Conservation (phyloP, 2,113 vertebrate species). For the Puma concolor region DNA sequence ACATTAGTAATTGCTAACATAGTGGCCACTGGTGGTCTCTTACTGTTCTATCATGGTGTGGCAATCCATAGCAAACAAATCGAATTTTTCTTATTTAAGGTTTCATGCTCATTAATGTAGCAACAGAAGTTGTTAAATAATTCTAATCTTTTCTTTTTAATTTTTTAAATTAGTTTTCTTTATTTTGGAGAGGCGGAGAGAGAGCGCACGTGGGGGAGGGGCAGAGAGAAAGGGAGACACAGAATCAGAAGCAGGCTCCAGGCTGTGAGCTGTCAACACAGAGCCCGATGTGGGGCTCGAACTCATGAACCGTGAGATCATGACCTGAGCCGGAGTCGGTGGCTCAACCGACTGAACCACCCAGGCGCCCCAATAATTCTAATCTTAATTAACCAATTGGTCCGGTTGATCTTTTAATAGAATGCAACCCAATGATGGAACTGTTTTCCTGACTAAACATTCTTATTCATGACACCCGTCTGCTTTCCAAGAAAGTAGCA, state of each 20-base stretch:
- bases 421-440: not conserved
- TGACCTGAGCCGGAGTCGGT: too few species aligned
- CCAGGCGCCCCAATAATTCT: not conserved
- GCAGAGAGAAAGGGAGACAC: too few species aligned
- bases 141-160: not conserved
- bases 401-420: not conserved
- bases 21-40: fast-evolving
- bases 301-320: too few species aligned
- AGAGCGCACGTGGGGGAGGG: too few species aligned
- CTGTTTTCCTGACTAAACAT: not conserved
- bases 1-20: not conserved
- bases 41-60: fast-evolving
- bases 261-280: too few species aligned
- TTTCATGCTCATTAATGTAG: fast-evolving
- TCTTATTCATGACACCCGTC: not conserved
- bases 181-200: too few species aligned
- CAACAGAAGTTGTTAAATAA: not conserved
- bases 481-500: not conserved
- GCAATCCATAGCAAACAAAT: not conserved
- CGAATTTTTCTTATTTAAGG: not conserved
- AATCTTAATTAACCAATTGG: not conserved
- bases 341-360: too few species aligned
- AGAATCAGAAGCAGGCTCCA: too few species aligned
- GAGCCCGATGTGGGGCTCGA: too few species aligned
- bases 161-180: too few species aligned